Conservation (phyloP, 1,140 invertebrate genomes). For the Dendrolimus kikuchii region DNA sequence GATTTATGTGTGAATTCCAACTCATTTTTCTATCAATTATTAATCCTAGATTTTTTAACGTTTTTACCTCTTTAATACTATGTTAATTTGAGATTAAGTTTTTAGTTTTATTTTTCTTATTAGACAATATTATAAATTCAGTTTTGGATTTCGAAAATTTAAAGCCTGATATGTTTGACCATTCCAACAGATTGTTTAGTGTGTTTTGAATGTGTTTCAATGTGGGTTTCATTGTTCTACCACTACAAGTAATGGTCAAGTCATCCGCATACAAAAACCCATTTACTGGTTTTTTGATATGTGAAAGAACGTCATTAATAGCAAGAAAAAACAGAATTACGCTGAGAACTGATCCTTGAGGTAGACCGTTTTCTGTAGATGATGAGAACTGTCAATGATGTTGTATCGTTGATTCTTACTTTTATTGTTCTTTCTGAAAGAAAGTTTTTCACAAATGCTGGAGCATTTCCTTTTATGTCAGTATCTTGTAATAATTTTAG, state of each 20-base stretch:
- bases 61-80: constrained; percentile 14
- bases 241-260: constrained; percentile 12
- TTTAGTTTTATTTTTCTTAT: constrained; percentile 8
- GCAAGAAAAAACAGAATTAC: constrained; percentile 15
- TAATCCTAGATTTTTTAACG: constrained; percentile 13
- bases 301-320: constrained; percentile 17
- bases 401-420: constrained; percentile 13
- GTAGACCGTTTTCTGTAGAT: constrained; percentile 16
- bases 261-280: constrained; percentile 17
- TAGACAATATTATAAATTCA: constrained; percentile 7
- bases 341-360: constrained; percentile 17
- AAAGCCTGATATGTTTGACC: constrained; percentile 5
- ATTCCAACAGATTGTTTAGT: constrained; percentile 8
- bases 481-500: constrained; percentile 10
- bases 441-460: constrained; percentile 21
- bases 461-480: constrained; percentile 16
- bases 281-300: constrained; percentile 12
- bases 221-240: constrained; percentile 8
- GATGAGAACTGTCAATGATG: constrained; percentile 10
- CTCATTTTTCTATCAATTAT: constrained; percentile 16
- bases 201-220: constrained; percentile 10
- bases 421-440: constrained; percentile 9
- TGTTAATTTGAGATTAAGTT: constrained; percentile 9
- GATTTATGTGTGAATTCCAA: constrained; percentile 13
- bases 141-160: constrained; percentile 9